Conservation (phyloP, 2,797 vertebrate species). For the Erethizon dorsatum region DNA sequence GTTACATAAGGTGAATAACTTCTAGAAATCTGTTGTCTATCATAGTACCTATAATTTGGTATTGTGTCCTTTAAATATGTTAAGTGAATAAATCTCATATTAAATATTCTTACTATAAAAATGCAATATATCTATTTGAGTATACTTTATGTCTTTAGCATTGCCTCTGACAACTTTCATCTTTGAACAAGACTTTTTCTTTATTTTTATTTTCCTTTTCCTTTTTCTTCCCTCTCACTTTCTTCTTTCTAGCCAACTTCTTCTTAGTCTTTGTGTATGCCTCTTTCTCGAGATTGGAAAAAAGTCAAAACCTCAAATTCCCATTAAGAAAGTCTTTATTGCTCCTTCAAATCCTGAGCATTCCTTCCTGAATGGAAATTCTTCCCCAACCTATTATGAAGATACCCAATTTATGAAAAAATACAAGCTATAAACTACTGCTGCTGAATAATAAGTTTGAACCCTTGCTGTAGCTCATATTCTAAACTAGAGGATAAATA, state of each 20-base stretch:
- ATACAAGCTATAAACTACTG: background rate
- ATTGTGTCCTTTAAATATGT: background rate
- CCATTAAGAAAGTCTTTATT: background rate
- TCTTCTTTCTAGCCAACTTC: background rate
- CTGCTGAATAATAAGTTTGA: background rate
- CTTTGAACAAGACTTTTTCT: background rate
- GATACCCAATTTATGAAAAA: background rate
- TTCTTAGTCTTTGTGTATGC: background rate
- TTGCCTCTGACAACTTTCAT: background rate
- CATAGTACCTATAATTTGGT: background rate
- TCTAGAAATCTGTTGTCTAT: background rate
- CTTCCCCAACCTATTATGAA: background rate
- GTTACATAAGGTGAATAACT: background rate
- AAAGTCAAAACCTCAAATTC: background rate
- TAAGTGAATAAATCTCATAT: background rate
- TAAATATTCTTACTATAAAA: background rate
- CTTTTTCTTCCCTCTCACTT: no score
- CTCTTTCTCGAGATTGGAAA: background rate
- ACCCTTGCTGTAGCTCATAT: background rate
- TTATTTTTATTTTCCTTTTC: background rate
- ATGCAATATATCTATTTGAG: background rate
- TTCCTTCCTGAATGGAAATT: background rate
- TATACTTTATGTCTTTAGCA: background rate
- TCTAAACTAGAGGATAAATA: background rate
- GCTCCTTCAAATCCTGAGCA: background rate